Evolutionary conservation across 1,140 invertebrate species (phyloP).

Genomic region (Delia radicum): DNA sequence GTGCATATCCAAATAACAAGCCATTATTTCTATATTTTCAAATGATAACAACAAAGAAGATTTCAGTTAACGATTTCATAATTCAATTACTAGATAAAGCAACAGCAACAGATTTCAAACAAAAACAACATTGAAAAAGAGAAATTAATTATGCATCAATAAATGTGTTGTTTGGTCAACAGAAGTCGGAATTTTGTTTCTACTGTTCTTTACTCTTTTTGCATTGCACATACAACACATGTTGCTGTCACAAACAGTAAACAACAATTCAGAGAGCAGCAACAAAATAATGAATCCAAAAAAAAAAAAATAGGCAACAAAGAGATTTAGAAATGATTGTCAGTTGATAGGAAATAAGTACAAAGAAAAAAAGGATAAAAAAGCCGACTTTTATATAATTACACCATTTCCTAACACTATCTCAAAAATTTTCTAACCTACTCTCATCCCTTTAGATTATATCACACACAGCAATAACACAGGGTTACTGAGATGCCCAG

Average conservation of each 20-base stretch:
- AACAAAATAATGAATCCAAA: neutral
- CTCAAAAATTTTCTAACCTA: too few species aligned
- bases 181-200: neutral
- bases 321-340: neutral
- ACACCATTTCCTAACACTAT: too few species aligned
- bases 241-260: neutral
- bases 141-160: neutral
- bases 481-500: too few species aligned
- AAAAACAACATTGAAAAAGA: neutral
- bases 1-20: neutral
- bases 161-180: neutral
- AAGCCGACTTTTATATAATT: too few species aligned
- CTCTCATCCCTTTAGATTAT: too few species aligned
- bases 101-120: neutral
- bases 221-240: neutral
- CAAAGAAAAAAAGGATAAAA: neutral
- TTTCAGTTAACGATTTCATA: conserved; percentile 1
- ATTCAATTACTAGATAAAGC: conserved; percentile 5
- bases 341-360: neutral
- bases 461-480: too few species aligned
- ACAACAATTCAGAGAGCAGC: neutral
- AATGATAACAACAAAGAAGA: neutral
- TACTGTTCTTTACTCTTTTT: neutral
- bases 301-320: neutral
- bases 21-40: neutral